A percentile compares a stretch with the other conserved stretches of the same genome.
phyloP scores from a whole-genome alignment of 2,888 invertebrate species.

The Polietes domitor region DNA sequence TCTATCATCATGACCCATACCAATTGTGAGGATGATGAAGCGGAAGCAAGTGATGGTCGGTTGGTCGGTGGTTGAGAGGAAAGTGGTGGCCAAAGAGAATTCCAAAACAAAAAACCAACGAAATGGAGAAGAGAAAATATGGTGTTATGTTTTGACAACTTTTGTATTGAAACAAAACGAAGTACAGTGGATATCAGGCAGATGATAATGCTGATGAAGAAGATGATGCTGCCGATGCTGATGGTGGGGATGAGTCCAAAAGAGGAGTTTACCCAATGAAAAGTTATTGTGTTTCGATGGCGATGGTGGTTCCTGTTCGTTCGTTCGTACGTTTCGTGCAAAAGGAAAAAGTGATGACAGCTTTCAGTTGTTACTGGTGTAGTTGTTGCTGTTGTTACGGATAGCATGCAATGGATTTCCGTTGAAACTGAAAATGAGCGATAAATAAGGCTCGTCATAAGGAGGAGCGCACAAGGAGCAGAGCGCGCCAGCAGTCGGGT shows the following conservation, averaged over 20 bases:
- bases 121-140: slow-evolving; percentile 47
- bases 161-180: slow-evolving; percentile 49
- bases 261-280: slow-evolving; percentile 48
- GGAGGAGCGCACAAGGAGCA: neutral
- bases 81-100: neutral
- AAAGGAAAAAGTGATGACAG: slow-evolving; percentile 61
- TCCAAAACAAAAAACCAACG: too few relatives aligned
- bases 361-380: slow-evolving; percentile 27
- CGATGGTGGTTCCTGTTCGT: neutral
- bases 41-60: slow-evolving; percentile 10
- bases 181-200: neutral
- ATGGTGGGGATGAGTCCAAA: slow-evolving; percentile 6
- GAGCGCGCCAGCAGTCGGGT: neutral
- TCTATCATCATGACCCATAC: slow-evolving; percentile 63
- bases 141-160: slow-evolving; percentile 65
- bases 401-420: slow-evolving; percentile 63
- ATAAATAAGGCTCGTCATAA: slow-evolving; percentile 48
- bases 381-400: slow-evolving; percentile 22
- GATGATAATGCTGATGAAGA: neutral
- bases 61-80: neutral
- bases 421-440: slow-evolving; percentile 61
- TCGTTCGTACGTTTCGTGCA: slow-evolving; percentile 45
- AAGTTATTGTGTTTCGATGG: neutral
- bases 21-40: neutral
- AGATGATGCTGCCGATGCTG: neutral